Base-by-base conservation (phyloP, 1,140 invertebrate species). In the Drosophila lacteicornis region DNA sequence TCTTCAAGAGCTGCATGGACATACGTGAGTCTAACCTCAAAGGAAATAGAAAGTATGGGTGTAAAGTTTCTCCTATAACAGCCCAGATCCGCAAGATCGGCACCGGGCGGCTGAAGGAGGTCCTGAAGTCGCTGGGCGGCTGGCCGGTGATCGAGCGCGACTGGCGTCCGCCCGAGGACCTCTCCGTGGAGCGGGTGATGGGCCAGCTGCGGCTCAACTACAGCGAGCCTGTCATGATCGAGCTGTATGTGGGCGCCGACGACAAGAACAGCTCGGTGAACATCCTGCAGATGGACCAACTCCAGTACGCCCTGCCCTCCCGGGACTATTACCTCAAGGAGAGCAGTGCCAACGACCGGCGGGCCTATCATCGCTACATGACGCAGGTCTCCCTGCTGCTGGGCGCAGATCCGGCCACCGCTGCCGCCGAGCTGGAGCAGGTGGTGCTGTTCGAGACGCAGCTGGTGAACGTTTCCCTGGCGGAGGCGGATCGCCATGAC, bases 1-100 rank as follows among this genome's bases (percentile, higher is more conserved):
- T 98, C 93, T 98, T 97, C 93, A 95, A 95, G 71, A 97, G 97
- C 19, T 98, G 97, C 93, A 96, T 97, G 94, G 96, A 98, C 92
- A 95, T 96, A 91, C 95, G 97, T 98, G 95, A 96, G 96, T 40
- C 19, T 11, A 0, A 36, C 9, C 33, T 11, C 2, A 2, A 3
- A 3, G 33, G 9, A 36, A 33, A 8, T 33, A 7, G 30, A 33
- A 9, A 8, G 7, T 33, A 33, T 33, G 8, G 6, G 8, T 9
- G 1, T 33, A 9, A 33, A 8, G 0, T 25, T 69, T 90, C 79
- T 63, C 59, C 11, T 45, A 7, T 7, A 4, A 9, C 92, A 97
- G 96, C 94, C 79, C 95, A 96, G 91, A 97, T 97, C 78, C 94
- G 96, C 40, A 94, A 94, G 75, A 94, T 96, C 27, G 96, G 96